Conservation (phyloP, 2,113 vertebrate genomes). For the Rhagologus leucostigma region DNA sequence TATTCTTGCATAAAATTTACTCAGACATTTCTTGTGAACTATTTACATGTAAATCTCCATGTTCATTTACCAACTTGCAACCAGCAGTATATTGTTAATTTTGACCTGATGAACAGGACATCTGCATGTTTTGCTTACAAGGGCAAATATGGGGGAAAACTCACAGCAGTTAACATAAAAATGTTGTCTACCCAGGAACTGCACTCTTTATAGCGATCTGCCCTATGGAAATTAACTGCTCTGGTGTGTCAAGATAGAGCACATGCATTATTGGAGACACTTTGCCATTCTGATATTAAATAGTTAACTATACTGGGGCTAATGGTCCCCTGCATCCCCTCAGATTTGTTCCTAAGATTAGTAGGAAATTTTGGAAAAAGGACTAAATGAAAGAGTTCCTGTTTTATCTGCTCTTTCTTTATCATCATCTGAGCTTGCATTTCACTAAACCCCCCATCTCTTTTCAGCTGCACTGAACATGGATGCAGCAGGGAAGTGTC, state of each 20-base stretch:
- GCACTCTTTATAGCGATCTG: background rate
- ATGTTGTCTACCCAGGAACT: background rate
- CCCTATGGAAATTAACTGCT: background rate
- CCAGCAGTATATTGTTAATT: background rate
- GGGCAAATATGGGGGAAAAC: background rate
- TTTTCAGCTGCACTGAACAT: background rate
- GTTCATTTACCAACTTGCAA: background rate
- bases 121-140: background rate
- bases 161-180: background rate
- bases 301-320: background rate
- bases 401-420: background rate
- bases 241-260: background rate
- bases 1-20: background rate
- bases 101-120: background rate
- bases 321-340: background rate
- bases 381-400: background rate
- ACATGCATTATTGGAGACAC: background rate
- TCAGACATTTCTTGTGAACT: background rate
- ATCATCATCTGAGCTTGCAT: background rate
- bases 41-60: background rate
- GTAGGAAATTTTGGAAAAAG: background rate
- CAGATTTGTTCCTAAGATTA: background rate
- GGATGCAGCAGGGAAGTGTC: background rate
- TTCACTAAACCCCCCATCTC: background rate
- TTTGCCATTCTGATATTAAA: background rate